Base-by-base conservation (phyloP, 2,797 vertebrate species). In the Sylvia borin region DNA sequence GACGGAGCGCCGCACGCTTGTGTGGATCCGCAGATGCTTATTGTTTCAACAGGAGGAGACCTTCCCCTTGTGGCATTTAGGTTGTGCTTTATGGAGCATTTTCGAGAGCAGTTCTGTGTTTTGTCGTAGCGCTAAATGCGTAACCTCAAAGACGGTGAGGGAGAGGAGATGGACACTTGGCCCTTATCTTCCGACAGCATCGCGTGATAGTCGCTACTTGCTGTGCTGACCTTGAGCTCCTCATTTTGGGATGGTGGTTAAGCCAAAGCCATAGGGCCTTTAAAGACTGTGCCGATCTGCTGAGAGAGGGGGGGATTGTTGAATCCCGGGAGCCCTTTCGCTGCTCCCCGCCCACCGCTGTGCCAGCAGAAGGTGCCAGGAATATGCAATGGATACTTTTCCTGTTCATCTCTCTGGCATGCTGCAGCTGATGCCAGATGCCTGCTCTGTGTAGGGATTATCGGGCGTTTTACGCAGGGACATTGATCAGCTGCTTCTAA, bases 401-500 rank as follows among this genome's bases (percentile, higher is more conserved):
- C n/a, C 0, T 9, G 64, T 60, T 91, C 84, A 57, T 96, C 75
- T 71, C 77, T 81, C 53, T 57, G 92, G 91, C 91, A 94, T 34
- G 84, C 91, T 42, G 74, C 26, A 20, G 29, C 68, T 53, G 78
- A 67, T 77, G 90, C 87, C 94, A 95, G 90, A 34, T 36, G 94
- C 82, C 61, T 24, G 36, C 87, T 36, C 90, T 29, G 65, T 26
- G 72, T 8, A 1, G 91, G 94, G 93, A 96, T 96, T 95, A 96
- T 80, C 45, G 11, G 85, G 13, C 20, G 32, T 77, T 92, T 94
- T 90, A 90, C 18, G 65, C 85, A 78, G 94, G 91, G 61, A 90
- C 93, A 88, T 80, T 19, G 87, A 88, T 94, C 95, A 94, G 93
- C 91, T 94, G 96, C 58, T 96, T 95, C 76, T 60, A 82, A 68